phyloP scores from a whole-genome alignment of 1,140 invertebrate genomes.

The Epicauta chinensis region DNA sequence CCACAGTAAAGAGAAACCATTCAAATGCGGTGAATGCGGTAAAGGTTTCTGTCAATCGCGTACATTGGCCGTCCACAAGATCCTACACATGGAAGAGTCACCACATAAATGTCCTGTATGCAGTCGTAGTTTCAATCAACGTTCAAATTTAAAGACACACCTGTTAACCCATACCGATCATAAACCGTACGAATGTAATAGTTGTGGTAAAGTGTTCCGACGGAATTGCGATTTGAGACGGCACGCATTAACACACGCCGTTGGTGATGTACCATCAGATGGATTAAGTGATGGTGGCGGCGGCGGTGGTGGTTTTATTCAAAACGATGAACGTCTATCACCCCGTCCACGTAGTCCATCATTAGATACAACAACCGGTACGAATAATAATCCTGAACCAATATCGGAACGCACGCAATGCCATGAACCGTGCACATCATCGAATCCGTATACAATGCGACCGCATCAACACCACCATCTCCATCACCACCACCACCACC shows the following conservation, averaged over 20 bases:
- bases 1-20: conserved; percentile 95
- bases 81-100: conserved; percentile 86
- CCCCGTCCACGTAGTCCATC: conserved; percentile 27
- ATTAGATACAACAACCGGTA: conserved; percentile 11
- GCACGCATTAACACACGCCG: conserved; percentile 78
- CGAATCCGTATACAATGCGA: conserved; percentile 60
- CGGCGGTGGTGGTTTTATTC: neutral
- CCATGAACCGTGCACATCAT: conserved; percentile 51
- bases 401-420: conserved; percentile 55
- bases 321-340: conserved; percentile 44
- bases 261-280: conserved; percentile 71
- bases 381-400: neutral
- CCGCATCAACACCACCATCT: conserved; percentile 44
- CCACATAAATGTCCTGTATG: conserved; percentile 90
- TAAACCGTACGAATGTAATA: conserved; percentile 88
- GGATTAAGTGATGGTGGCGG: conserved; percentile 57
- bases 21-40: conserved; percentile 91
- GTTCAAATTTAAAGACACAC: conserved; percentile 89
- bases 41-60: conserved; percentile 95
- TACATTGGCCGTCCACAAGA: conserved; percentile 89
- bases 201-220: conserved; percentile 82
- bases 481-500: conserved; percentile 42
- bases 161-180: conserved; percentile 92
- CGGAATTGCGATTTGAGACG: conserved; percentile 78
- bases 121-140: conserved; percentile 82